Conservation (phyloP, 2,797 vertebrate genomes). For the Tarsius wallacei region DNA sequence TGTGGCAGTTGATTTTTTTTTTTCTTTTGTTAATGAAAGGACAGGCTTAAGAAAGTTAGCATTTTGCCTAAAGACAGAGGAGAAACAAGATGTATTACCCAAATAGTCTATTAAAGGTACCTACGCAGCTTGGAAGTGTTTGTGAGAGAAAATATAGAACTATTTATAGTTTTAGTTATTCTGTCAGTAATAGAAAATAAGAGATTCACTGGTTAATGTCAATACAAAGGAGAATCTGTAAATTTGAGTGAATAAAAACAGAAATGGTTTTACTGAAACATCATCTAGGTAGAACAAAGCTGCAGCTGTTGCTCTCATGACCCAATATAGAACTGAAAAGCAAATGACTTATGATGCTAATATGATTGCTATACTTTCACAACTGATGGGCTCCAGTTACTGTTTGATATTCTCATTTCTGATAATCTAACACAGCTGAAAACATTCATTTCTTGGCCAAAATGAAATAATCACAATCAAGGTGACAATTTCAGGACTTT, state of each 20-base stretch:
- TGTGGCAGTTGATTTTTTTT: neutral
- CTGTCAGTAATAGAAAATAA: conserved; percentile 62
- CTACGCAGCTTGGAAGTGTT: neutral
- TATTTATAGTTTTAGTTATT: conserved; percentile 46
- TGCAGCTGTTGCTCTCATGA: conserved; percentile 17
- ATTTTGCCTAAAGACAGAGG: conserved; percentile 48
- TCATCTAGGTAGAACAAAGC: conserved; percentile 41
- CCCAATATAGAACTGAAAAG: neutral
- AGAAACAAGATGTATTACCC: conserved; percentile 7
- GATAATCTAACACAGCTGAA: conserved; percentile 13
- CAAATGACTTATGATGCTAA: conserved; percentile 60
- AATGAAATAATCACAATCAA: conserved; percentile 49
- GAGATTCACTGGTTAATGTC: conserved; percentile 50
- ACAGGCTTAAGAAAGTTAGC: neutral
- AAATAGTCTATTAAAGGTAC: neutral
- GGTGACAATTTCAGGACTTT: neutral
- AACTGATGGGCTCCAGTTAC: neutral
- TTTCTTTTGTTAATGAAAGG: neutral
- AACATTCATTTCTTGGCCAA: conserved; percentile 56
- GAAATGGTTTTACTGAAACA: conserved; percentile 48
- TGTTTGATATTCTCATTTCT: conserved; percentile 58
- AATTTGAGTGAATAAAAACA: conserved; percentile 66
- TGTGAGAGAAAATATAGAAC: conserved; percentile 36
- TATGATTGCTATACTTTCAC: conserved; percentile 43
- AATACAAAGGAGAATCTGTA: conserved; percentile 58